Evolutionary conservation across 2,113 vertebrate genomes (phyloP).

Genomic region (Anhinga anhinga): DNA sequence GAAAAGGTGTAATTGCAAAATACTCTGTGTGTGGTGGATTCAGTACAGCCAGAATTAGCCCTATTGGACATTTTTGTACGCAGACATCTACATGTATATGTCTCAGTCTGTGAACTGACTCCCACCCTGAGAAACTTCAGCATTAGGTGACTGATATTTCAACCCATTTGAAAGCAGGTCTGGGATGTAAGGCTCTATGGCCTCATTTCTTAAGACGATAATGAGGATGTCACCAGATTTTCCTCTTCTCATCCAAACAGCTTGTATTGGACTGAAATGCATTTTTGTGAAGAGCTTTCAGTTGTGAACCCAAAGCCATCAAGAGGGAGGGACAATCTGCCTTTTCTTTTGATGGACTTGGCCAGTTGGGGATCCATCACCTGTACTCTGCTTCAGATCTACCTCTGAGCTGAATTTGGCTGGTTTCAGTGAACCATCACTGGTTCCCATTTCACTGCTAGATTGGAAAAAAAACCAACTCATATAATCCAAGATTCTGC

Average conservation of each 20-base stretch:
- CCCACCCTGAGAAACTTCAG: not conserved
- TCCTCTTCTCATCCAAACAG: not conserved
- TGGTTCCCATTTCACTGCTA: not conserved
- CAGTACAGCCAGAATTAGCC: not conserved
- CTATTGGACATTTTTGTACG: not conserved
- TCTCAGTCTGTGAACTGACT: not conserved
- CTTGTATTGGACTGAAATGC: not conserved
- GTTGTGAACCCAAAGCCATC: not conserved
- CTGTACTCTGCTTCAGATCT: not conserved
- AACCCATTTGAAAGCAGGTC: not conserved
- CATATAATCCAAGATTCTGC: not conserved
- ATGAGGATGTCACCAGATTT: not conserved
- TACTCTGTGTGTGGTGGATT: not conserved
- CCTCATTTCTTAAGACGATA: not conserved
- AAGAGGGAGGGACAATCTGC: not conserved
- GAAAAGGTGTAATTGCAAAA: not conserved
- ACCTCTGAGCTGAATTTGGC: not conserved
- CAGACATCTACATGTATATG: not conserved
- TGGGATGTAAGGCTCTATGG: not conserved
- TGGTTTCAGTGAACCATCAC: not conserved
- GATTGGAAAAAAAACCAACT: rapidly evolving
- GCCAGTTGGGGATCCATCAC: not conserved
- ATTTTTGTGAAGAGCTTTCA: not conserved
- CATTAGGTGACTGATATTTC: not conserved
- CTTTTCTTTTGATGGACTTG: not conserved